phyloP scores from a whole-genome alignment of 2,888 invertebrate species.

The Tortrix viridana region DNA sequence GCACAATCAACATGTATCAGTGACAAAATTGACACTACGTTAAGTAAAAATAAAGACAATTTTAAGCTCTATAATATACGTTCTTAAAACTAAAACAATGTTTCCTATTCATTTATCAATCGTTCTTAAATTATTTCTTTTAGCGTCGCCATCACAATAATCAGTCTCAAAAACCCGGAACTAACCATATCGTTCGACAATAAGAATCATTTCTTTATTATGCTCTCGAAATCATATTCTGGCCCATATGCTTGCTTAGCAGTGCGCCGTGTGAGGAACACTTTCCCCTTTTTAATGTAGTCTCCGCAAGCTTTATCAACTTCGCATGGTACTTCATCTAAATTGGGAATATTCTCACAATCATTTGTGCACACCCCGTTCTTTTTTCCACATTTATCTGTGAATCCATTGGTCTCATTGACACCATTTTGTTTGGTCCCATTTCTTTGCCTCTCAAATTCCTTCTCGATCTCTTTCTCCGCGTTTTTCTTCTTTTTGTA shows the following conservation, averaged over 20 bases:
- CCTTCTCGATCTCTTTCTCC: constrained; percentile 56
- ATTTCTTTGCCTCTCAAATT: constrained; percentile 52
- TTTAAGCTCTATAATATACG: constrained; percentile 36
- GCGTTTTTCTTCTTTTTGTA: constrained; percentile 72
- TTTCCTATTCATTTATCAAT: constrained; percentile 34
- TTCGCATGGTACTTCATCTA: constrained; percentile 64
- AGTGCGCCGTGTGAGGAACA: constrained; percentile 67
- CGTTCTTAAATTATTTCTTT: constrained; percentile 32
- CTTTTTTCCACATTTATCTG: constrained; percentile 47
- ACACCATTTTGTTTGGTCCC: constrained; percentile 53
- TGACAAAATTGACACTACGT: constrained; percentile 32
- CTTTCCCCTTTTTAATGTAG: constrained; percentile 65
- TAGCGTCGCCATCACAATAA: constrained; percentile 68
- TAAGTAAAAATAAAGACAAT: constrained; percentile 32
- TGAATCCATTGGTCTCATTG: constrained; percentile 46
- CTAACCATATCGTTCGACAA: constrained; percentile 56
- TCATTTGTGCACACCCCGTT: constrained; percentile 54
- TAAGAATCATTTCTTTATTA: constrained; percentile 74
- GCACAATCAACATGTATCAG: constrained; percentile 34
- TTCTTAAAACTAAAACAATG: constrained; percentile 35
- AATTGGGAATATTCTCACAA: constrained; percentile 50
- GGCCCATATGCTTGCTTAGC: constrained; percentile 62
- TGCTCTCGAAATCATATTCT: constrained; percentile 66
- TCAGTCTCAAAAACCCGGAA: constrained; percentile 76
- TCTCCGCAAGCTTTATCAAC: constrained; percentile 68